Evolutionary conservation across 2,113 vertebrate genomes (phyloP).

Genomic region (Lepus americanus): DNA sequence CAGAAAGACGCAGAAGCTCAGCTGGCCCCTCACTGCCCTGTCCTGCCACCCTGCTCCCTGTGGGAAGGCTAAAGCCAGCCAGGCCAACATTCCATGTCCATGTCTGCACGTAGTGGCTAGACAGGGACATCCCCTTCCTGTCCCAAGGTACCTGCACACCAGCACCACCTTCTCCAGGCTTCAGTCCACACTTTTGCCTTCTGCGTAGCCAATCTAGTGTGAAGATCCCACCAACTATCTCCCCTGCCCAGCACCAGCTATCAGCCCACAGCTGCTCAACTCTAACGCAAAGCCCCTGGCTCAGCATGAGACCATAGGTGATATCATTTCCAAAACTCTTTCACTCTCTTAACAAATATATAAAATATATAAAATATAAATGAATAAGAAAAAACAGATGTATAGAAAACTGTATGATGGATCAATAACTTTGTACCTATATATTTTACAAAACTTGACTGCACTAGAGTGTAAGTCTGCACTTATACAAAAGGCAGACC

Average conservation of each 20-base stretch:
- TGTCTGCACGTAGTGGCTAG: background rate
- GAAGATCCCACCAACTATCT: background rate
- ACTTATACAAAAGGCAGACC: background rate
- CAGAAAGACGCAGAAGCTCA: background rate
- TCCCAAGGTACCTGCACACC: too few relatives aligned
- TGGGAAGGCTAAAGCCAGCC: background rate
- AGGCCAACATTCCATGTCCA: background rate
- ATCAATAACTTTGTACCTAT: background rate
- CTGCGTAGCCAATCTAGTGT: background rate
- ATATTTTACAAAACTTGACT: conserved; percentile 32
- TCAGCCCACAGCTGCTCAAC: background rate
- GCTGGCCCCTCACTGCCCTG: background rate
- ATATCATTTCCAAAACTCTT: conserved; percentile 5
- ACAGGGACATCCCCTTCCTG: background rate
- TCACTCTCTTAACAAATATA: background rate
- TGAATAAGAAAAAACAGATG: background rate
- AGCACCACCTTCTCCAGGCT: background rate
- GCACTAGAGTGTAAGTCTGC: background rate
- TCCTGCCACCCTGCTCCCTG: background rate
- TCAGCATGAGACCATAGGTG: background rate
- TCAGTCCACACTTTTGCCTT: background rate
- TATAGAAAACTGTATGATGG: background rate
- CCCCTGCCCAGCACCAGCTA: background rate
- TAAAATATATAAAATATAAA: conserved; percentile 46
- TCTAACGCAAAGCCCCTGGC: background rate